These are phyloP conservation scores for Ochropleura plecta DNA, from an alignment of 2,888 invertebrate species.

Conservation along the genomic window DNA sequence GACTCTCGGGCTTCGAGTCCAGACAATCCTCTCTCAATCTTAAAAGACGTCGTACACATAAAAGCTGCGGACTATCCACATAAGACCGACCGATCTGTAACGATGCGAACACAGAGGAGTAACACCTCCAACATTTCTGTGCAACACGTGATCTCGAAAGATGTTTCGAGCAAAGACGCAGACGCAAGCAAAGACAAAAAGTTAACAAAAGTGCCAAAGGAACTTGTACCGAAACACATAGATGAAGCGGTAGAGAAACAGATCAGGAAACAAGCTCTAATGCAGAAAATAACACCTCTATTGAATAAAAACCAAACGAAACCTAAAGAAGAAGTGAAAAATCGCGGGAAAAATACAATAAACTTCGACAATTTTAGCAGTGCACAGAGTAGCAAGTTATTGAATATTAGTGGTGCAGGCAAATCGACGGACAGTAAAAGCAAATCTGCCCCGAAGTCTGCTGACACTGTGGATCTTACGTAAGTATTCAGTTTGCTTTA, in stretches of 20 bases:
- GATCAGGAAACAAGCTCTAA: conserved; percentile 36
- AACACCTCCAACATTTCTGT: conserved; percentile 32
- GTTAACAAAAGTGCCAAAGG: conserved; percentile 44
- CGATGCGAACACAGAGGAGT: conserved; percentile 20
- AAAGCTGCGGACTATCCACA: conserved; percentile 70
- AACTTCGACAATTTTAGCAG: conserved; percentile 45
- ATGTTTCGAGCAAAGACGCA: not conserved
- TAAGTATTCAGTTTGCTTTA: conserved; percentile 26
- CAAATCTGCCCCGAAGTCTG: conserved; percentile 15
- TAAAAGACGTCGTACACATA: conserved; percentile 82
- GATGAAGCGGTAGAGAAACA: conserved; percentile 41
- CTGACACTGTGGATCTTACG: conserved; percentile 57
- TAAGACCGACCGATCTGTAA: not conserved
- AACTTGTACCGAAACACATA: conserved; percentile 41
- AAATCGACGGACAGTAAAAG: conserved; percentile 29
- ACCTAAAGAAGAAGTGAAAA: conserved; percentile 14
- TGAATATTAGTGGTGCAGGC: conserved; percentile 4
- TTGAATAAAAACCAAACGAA: conserved; percentile 35
- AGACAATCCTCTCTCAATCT: conserved; percentile 76
- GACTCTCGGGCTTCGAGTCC: conserved; percentile 65
- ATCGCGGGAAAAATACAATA: conserved; percentile 26
- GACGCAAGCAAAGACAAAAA: conserved; percentile 19
- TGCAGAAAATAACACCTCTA: conserved; percentile 38
- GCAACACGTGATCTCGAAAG: conserved; percentile 44
- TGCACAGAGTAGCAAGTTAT: conserved; percentile 23